These are phyloP conservation scores for Colius striatus DNA, from an alignment of 2,113 vertebrate genomes.

Conservation along the genomic window DNA sequence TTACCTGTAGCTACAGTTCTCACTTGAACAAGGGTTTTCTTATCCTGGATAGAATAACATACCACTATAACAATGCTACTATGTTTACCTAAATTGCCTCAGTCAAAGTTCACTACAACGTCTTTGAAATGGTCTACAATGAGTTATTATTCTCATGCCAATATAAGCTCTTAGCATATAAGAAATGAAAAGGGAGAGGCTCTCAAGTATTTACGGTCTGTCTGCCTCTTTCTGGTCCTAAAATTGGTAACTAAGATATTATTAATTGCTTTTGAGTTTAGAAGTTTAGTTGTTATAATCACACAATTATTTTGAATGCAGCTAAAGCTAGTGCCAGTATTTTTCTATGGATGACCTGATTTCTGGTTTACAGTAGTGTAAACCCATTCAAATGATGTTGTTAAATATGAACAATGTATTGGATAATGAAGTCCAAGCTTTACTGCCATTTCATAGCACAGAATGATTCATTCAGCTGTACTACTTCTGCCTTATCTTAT, in stretches of 20 bases:
- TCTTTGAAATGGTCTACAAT: not conserved
- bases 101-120: not conserved
- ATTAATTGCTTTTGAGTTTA: not conserved
- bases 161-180: not conserved
- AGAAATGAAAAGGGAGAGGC: not conserved
- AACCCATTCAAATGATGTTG: not conserved
- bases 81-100: not conserved
- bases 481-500: not conserved
- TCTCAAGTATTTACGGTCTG: not conserved
- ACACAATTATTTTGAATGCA: not conserved
- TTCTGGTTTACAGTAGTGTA: not conserved
- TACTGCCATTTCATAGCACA: not conserved
- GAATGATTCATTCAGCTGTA: not conserved
- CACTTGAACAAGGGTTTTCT: not conserved
- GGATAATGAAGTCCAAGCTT: not conserved
- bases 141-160: not conserved
- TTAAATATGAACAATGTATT: not conserved
- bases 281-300: not conserved
- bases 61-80: not conserved
- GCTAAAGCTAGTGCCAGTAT: not conserved
- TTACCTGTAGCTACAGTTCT: not conserved
- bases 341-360: not conserved
- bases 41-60: not conserved
- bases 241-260: not conserved
- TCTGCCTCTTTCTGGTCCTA: not conserved